Evolutionary conservation across 2,797 vertebrate species (phyloP), one percentile per base, ranked within the genome.

Genomic region (Oryzias dopingdopingensis): DNA sequence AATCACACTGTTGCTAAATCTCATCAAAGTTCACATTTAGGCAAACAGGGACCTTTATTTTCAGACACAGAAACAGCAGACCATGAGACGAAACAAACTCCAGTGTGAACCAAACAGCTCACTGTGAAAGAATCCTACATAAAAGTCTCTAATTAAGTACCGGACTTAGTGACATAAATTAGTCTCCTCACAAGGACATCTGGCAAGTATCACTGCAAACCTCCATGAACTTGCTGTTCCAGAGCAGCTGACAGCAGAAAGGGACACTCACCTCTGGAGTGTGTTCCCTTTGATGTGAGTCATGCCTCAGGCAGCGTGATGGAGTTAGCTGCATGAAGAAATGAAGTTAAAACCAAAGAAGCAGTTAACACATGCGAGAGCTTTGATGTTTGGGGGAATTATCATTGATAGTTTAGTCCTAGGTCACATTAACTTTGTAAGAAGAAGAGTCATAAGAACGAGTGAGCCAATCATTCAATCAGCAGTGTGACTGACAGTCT

Each of bases 231-330:
- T 48, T 16, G 32, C 22, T 17, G 15, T 42, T 61, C 42, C 57
- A 48, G 56, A 67, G 49, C 59, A 56, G 71, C 58, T 65, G 64
- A 63, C 56, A 41, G 66, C 51, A 52, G 70, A 76, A 74, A 61
- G 52, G 59, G 54, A 67, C 46, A 47, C 50, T 80, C 56, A 44
- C 18, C 54, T 46, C 48, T 54, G 29, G 12, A 60, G 57, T 64
- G 66, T 60, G 67, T 70, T 71, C 44, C 49, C 69, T 77, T 76
- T 72, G 41, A 77, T 82, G 52, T 72, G 64, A 59, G 53, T 73
- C 67, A 16, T 7, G 59, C 54, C 45, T 6, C 23, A 37, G 45
- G 48, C 55, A n/a, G 32, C 45, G 24, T 78, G 68, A 82, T 77
- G 69, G 60, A 65, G 12, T 74, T 72, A 77, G 49, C 40, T 52